These are phyloP conservation scores for Anolis apletophallus DNA, from an alignment of 2,797 vertebrate genomes.

Conservation along the genomic window DNA sequence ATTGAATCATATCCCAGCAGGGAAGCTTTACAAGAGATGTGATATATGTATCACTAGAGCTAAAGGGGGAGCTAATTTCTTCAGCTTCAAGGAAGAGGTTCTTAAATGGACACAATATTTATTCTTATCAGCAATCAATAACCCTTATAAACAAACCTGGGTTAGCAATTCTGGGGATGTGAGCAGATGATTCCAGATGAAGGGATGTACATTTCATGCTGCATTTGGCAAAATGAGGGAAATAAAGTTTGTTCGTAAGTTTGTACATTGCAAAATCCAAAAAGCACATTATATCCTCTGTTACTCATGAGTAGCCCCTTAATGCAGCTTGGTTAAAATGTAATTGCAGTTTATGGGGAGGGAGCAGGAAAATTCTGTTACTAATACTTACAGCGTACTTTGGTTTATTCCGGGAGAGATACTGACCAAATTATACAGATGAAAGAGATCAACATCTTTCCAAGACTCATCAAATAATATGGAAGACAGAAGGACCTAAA, in stretches of 20 bases:
- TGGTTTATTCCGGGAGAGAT: slow-evolving; percentile 1
- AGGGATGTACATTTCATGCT: slow-evolving; percentile 39
- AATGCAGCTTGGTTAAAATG: neutral
- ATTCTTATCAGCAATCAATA: slow-evolving; percentile 34
- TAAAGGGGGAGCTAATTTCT: neutral
- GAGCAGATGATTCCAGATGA: slow-evolving; percentile 35
- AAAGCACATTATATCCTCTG: slow-evolving; percentile 20
- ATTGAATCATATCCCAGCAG: neutral
- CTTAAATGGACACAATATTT: slow-evolving; percentile 26
- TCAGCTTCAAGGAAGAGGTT: slow-evolving; percentile 18
- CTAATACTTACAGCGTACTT: neutral
- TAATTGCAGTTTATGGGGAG: slow-evolving; percentile 11
- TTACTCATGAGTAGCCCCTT: slow-evolving; percentile 8
- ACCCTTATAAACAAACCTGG: slow-evolving; percentile 8
- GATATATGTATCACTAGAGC: neutral
- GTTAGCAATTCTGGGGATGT: slow-evolving; percentile 32
- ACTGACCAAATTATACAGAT: neutral
- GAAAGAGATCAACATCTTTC: slow-evolving; percentile 18
- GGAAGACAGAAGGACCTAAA: slow-evolving; percentile 14
- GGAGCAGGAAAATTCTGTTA: neutral
- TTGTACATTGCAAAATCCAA: slow-evolving; percentile 43
- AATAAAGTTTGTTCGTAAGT: slow-evolving; percentile 21
- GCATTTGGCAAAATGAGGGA: slow-evolving; percentile 38
- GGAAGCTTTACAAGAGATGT: neutral
- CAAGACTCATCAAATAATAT: slow-evolving; percentile 10